A percentile compares a stretch with the other conserved stretches of the same genome.
Conservation (phyloP, 2,113 vertebrate species). For the Otolemur garnettii region DNA sequence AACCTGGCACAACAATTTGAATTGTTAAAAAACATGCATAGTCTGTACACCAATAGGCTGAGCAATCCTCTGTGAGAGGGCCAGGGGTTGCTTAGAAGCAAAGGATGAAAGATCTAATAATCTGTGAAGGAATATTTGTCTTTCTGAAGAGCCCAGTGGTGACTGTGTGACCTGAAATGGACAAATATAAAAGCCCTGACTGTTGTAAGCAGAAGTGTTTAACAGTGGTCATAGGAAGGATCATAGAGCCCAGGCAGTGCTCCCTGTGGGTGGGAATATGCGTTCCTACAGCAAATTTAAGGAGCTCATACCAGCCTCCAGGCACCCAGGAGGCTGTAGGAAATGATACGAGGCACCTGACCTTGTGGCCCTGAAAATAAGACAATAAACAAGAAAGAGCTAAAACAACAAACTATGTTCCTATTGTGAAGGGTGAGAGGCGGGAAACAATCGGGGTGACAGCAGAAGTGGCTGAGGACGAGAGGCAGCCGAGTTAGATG, state of each 20-base stretch:
- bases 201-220: not conserved
- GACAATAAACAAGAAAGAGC: not conserved
- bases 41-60: not conserved
- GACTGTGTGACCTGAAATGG: not conserved
- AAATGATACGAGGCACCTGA: not conserved
- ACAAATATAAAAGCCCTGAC: not conserved
- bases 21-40: not conserved
- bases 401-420: not conserved
- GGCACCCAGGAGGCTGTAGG: not conserved
- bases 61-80: not conserved
- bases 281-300: not conserved
- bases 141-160: constrained; percentile 9
- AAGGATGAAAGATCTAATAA: not conserved
- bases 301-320: not conserved
- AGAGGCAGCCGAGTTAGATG: not conserved
- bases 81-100: not conserved
- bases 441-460: not conserved
- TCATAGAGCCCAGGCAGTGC: not conserved
- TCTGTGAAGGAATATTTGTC: not conserved
- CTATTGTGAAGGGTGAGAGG: not conserved
- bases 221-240: not conserved
- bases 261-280: not conserved
- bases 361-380: not conserved
- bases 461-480: not conserved
- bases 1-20: not conserved